These are phyloP conservation scores for Latrodectus hesperus DNA, from an alignment of 2,888 invertebrate species.

Conservation along the genomic window DNA sequence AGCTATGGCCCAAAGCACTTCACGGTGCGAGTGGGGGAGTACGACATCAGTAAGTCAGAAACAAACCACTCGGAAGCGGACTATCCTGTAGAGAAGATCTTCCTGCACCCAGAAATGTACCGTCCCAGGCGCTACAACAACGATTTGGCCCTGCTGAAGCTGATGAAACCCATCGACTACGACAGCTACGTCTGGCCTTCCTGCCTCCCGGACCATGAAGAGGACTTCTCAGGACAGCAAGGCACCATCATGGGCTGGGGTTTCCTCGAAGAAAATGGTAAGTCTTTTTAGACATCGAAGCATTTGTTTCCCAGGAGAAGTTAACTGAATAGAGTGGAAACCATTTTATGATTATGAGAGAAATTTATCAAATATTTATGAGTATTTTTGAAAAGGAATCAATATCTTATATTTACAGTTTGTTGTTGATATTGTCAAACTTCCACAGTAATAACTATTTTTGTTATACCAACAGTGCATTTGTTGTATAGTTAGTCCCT, in stretches of 20 bases:
- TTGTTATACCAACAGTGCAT: too few relatives aligned
- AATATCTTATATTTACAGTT: too few relatives aligned
- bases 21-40: constrained; percentile 79
- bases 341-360: too few relatives aligned
- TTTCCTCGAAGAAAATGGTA: constrained; percentile 80
- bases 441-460: too few relatives aligned
- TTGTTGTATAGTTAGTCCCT: too few relatives aligned
- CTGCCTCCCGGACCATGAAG: constrained; percentile 80
- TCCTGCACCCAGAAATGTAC: constrained; percentile 79
- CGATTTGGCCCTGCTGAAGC: constrained; percentile 85
- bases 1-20: constrained; percentile 59
- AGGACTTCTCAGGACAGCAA: constrained; percentile 77
- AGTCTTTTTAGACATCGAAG: background rate
- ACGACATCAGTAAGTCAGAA: constrained; percentile 81
- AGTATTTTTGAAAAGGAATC: too few relatives aligned
- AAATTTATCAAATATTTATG: too few relatives aligned
- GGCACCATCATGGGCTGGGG: constrained; percentile 91
- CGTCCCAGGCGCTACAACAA: constrained; percentile 69
- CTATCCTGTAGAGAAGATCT: constrained; percentile 77
- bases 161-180: constrained; percentile 81
- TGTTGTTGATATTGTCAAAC: too few relatives aligned
- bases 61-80: constrained; percentile 74
- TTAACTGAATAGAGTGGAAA: too few relatives aligned
- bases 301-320: too few relatives aligned
- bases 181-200: constrained; percentile 84